Evolutionary conservation across 2,888 invertebrate genomes (phyloP).

Genomic region (Agonopterix subpropinquella): DNA sequence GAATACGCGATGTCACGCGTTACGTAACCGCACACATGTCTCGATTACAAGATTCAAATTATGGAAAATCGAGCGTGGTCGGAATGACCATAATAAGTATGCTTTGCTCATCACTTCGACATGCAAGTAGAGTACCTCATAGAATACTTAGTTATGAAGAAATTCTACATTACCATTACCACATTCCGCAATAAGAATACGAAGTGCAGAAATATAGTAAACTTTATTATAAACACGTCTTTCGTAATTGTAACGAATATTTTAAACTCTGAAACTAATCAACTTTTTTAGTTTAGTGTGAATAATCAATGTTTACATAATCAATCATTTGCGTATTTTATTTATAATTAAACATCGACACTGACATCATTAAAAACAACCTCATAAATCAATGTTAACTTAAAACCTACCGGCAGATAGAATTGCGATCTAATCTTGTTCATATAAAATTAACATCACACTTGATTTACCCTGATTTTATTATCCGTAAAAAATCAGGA

Average conservation of each 20-base stretch:
- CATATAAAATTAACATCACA: constrained; percentile 6
- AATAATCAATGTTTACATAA: neutral
- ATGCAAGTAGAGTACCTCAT: constrained; percentile 7
- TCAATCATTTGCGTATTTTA: constrained; percentile 3
- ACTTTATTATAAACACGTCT: too few species aligned
- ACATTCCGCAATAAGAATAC: constrained; percentile 12
- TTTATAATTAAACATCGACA: constrained; percentile 12
- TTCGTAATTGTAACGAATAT: neutral
- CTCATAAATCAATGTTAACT: constrained; percentile 31
- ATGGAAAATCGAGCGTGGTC: constrained; percentile 26
- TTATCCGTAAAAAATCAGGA: constrained; percentile 25
- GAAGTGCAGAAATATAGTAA: too few species aligned
- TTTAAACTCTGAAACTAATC: neutral
- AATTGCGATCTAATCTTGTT: constrained; percentile 15
- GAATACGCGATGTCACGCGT: constrained; percentile 34
- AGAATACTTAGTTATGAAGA: constrained; percentile 18
- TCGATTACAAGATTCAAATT: constrained; percentile 36
- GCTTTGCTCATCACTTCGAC: neutral
- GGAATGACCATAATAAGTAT: neutral
- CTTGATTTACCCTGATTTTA: constrained; percentile 9
- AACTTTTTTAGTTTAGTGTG: too few species aligned
- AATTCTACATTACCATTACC: constrained; percentile 12
- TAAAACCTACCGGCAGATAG: constrained; percentile 21
- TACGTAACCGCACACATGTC: constrained; percentile 43
- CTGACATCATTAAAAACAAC: constrained; percentile 24